A percentile compares a stretch with the other conserved stretches of the same genome.
Evolutionary conservation across 1,140 invertebrate species (phyloP).

Genomic region (Battus philenor): DNA sequence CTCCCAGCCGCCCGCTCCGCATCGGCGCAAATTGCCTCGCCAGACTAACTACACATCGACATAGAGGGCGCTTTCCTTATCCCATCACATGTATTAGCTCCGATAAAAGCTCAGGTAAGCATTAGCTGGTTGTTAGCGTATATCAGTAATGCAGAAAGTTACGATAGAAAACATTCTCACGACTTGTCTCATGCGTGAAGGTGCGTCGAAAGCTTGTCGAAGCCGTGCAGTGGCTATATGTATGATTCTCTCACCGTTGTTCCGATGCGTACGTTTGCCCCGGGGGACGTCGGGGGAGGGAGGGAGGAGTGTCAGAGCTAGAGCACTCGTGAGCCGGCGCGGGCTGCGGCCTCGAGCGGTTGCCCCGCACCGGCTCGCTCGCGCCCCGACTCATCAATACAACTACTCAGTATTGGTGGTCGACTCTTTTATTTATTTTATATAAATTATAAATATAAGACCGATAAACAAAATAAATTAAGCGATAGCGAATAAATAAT

Average conservation of each 20-base stretch:
- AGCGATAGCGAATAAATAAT: slow-evolving; percentile 74
- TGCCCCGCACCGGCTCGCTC: slow-evolving; percentile 41
- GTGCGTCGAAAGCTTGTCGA: slow-evolving; percentile 63
- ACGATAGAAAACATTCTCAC: slow-evolving; percentile 39
- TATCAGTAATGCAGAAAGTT: slow-evolving; percentile 65
- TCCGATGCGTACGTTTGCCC: slow-evolving; percentile 57
- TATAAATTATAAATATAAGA: slow-evolving; percentile 64
- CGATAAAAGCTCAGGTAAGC: slow-evolving; percentile 61
- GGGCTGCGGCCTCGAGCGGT: slow-evolving; percentile 26
- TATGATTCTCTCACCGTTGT: slow-evolving; percentile 68
- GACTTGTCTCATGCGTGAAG: slow-evolving; percentile 50
- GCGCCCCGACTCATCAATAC: slow-evolving; percentile 39
- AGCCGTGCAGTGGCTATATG: slow-evolving; percentile 67
- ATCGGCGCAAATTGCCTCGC: slow-evolving; percentile 42
- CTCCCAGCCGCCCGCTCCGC: slow-evolving; percentile 71
- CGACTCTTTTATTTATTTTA: slow-evolving; percentile 71
- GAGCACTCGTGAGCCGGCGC: slow-evolving; percentile 43
- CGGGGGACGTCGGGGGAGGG: slow-evolving; percentile 34
- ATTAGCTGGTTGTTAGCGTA: slow-evolving; percentile 58
- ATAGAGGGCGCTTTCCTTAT: slow-evolving; percentile 80
- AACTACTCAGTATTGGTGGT: slow-evolving; percentile 60
- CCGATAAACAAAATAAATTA: slow-evolving; percentile 75
- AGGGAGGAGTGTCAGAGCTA: slow-evolving; percentile 37
- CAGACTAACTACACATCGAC: slow-evolving; percentile 51
- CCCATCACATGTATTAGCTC: slow-evolving; percentile 77